Conservation (phyloP, 1,140 invertebrate species). For the Drosophila nigromelanica region DNA sequence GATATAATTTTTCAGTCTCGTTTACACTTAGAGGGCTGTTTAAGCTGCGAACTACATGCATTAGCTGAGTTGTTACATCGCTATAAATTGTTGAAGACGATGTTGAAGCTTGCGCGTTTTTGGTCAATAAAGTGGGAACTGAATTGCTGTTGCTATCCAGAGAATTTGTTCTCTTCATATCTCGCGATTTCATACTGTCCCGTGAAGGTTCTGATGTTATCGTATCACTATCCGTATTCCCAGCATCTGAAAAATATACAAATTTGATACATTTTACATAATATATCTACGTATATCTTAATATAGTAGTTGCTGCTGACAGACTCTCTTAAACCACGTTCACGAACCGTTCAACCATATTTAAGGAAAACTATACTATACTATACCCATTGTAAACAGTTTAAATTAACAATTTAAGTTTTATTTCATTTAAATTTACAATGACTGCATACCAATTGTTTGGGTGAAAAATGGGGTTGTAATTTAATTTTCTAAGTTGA, state of each 20-base stretch:
- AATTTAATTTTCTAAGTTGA: too few species aligned
- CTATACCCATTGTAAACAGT: too few species aligned
- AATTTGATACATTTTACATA: not conserved
- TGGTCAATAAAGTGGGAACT: slow-evolving; percentile 24
- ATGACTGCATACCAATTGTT: too few species aligned
- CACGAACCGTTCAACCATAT: too few species aligned
- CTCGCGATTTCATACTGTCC: slow-evolving; percentile 54
- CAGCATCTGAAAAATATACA: slow-evolving; percentile 45
- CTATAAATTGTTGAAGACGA: slow-evolving; percentile 17
- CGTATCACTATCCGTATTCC: slow-evolving; percentile 70
- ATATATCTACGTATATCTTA: too few species aligned
- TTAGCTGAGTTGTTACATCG: slow-evolving; percentile 60
- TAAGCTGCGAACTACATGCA: slow-evolving; percentile 61
- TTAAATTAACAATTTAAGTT: too few species aligned
- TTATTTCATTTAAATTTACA: too few species aligned
- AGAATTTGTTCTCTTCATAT: slow-evolving; percentile 48
- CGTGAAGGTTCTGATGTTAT: slow-evolving; percentile 71
- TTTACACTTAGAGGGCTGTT: slow-evolving; percentile 38
- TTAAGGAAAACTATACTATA: too few species aligned
- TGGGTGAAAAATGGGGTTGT: too few species aligned
- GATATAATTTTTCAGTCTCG: slow-evolving; percentile 56
- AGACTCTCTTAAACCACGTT: too few species aligned
- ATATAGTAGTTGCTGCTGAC: too few species aligned
- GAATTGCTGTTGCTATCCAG: slow-evolving; percentile 71
- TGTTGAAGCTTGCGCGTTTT: slow-evolving; percentile 12